Base-by-base conservation (phyloP, 1,140 invertebrate genomes). In the Tetragnatha versicolor region DNA sequence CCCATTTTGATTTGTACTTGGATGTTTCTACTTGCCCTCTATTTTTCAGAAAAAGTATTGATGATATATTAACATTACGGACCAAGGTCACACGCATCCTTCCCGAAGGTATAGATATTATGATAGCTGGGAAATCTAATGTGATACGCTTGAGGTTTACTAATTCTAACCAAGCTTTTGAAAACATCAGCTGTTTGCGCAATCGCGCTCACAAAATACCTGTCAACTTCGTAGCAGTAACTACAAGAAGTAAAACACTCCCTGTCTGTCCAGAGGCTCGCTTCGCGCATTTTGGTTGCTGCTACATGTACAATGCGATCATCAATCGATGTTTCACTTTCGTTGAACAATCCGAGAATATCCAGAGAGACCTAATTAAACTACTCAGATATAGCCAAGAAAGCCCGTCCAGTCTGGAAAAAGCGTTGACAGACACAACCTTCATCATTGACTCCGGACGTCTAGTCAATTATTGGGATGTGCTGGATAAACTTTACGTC, bases 381-480 rank as follows among this genome's bases (percentile, higher is more conserved):
- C 39, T 75, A 0, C 0, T 58, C 9, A 1, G 49, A 22, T 45
- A 61, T 47, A 61, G 14, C 7, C 6, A 6, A 1, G 27, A 31
- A 47, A 37, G 33, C 35, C 6, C 3, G 10, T 14, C 45, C 20
- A 47, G 31, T 29, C 6, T 75, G 12, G 70, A 75, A 61, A 29
- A 75, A 37, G 42, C 47, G 33, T 31, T 75, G 5, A 45, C 35
- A 2, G 6, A 2, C 25, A 12, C 61, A 10, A 4, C 61, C 20
- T 75, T 47, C 12, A n/a, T 51, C 6, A 47, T 75, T 7, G 70
- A 75, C 33, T 61, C 70, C 3, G 70, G 70, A 1, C 60, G 49
- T 20, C 47, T 45, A 3, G 5, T 75, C 0, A 61, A 75, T 49
- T 75, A 51, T 20, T 61, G 53, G 58, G 9, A 45, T 61, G n/a